A percentile compares a stretch with the other conserved stretches of the same genome.
These are phyloP conservation scores for Phoxinus phoxinus DNA, from an alignment of 2,113 vertebrate species.

Conservation along the genomic window DNA sequence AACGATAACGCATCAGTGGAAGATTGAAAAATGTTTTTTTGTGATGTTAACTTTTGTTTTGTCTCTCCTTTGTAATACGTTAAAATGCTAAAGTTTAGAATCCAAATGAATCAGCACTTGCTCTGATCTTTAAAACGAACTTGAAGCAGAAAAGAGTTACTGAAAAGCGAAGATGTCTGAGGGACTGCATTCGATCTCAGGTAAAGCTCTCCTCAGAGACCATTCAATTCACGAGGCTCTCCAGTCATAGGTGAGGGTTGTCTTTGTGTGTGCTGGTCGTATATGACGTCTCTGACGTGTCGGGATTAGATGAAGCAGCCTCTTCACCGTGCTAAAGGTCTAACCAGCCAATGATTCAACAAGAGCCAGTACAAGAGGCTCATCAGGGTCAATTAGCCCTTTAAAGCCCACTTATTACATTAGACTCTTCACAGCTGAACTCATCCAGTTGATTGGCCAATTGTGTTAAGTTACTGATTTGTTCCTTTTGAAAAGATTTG, in stretches of 20 bases:
- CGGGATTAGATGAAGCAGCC: constrained; percentile 16
- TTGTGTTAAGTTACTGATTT: constrained; percentile 29
- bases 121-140: constrained; percentile 19
- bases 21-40: not conserved
- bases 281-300: constrained; percentile 3
- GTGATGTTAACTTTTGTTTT: constrained; percentile 63
- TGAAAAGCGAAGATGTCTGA: constrained; percentile 32
- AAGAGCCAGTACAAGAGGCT: constrained; percentile 36
- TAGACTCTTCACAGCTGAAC: constrained; percentile 28
- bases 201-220: constrained; percentile 55
- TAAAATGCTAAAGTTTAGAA: constrained; percentile 44
- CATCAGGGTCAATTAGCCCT: constrained; percentile 34
- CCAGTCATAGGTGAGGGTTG: constrained; percentile 50
- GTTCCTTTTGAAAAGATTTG: constrained; percentile 12
- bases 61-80: constrained; percentile 11
- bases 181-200: constrained; percentile 62
- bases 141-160: constrained; percentile 53
- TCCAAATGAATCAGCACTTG: constrained; percentile 42
- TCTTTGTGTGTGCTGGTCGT: constrained; percentile 30
- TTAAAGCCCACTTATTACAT: constrained; percentile 22
- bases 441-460: constrained; percentile 28
- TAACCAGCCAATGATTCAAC: constrained; percentile 37
- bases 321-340: constrained; percentile 39
- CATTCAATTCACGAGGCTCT: constrained; percentile 50
- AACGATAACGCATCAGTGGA: constrained; percentile 59